These are phyloP conservation scores for Neoseiulus cucumeris DNA, from an alignment of 1,140 invertebrate genomes.

Conservation along the genomic window DNA sequence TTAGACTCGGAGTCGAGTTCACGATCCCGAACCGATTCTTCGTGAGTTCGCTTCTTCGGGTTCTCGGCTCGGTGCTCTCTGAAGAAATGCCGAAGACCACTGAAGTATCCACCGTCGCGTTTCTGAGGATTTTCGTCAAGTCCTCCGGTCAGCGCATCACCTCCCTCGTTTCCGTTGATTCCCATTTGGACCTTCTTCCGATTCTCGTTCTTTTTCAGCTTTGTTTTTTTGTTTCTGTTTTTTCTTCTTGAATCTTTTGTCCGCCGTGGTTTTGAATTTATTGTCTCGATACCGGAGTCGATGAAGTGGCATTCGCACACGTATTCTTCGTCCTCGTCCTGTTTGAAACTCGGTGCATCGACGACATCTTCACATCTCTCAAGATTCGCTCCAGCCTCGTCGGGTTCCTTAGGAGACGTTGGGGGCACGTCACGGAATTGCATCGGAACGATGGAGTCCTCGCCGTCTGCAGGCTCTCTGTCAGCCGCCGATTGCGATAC, in stretches of 20 bases:
- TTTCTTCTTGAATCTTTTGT: neutral
- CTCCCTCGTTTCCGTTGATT: neutral
- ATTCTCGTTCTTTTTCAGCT: neutral
- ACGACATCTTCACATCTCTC: neutral
- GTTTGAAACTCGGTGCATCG: neutral
- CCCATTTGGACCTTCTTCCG: neutral
- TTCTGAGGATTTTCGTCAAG: neutral
- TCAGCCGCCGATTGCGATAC: neutral
- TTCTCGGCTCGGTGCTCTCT: neutral
- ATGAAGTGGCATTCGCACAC: constrained; percentile 1
- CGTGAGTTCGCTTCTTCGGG: neutral
- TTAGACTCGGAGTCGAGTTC: neutral
- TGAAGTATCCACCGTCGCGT: neutral
- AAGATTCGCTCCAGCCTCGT: neutral
- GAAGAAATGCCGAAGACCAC: neutral
- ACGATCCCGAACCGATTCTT: no score
- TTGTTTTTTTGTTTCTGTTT: no score
- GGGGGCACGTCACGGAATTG: neutral
- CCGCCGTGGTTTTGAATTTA: neutral
- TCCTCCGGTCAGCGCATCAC: neutral
- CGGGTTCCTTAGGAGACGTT: neutral
- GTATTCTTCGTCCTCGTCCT: neutral
- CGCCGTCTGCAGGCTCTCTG: no score
- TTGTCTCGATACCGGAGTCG: neutral
- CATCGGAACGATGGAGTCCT: no score